Evolutionary conservation across 1,140 invertebrate genomes (phyloP).

Genomic region (Drosophila lowei): DNA sequence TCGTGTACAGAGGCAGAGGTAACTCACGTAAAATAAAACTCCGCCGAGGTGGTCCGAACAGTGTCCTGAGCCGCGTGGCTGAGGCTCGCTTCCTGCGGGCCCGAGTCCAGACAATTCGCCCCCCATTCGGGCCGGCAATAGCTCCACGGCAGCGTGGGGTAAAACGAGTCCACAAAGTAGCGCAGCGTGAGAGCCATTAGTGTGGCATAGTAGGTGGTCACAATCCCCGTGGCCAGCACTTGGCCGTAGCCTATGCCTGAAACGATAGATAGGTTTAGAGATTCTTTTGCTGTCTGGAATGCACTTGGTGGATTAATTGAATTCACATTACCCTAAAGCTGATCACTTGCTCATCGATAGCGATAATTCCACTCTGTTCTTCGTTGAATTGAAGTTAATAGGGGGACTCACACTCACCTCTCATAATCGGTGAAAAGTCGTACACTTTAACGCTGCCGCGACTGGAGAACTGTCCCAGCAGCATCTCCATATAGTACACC

Average conservation of each 20-base stretch:
- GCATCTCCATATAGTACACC: slow-evolving; percentile 94
- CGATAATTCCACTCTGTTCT: background rate
- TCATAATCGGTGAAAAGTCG: slow-evolving; percentile 85
- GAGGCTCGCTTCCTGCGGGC: slow-evolving; percentile 24
- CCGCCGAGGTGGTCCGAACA: slow-evolving; percentile 84
- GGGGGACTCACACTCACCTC: slow-evolving; percentile 84
- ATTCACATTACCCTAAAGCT: too few relatives aligned
- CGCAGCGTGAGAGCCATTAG: slow-evolving; percentile 90
- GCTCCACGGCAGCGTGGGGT: slow-evolving; percentile 86
- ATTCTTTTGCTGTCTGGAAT: background rate
- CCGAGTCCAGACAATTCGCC: slow-evolving; percentile 63
- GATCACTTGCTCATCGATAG: background rate
- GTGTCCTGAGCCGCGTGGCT: slow-evolving; percentile 1
- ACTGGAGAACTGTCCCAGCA: slow-evolving; percentile 90
- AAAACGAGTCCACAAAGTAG: slow-evolving; percentile 88
- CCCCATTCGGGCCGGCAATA: slow-evolving; percentile 86
- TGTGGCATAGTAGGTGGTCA: slow-evolving; percentile 90
- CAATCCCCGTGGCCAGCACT: slow-evolving; percentile 88
- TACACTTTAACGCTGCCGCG: slow-evolving; percentile 88
- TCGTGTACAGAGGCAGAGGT: background rate
- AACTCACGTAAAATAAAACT: slow-evolving; percentile 86
- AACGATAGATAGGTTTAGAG: slow-evolving; percentile 19
- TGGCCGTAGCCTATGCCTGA: slow-evolving; percentile 91
- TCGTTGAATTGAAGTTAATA: too few relatives aligned
- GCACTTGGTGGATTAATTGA: too few relatives aligned